A percentile compares a stretch with the other conserved stretches of the same genome.
Evolutionary conservation across 2,888 invertebrate species (phyloP).

Genomic region (Platycheirus rosarum): DNA sequence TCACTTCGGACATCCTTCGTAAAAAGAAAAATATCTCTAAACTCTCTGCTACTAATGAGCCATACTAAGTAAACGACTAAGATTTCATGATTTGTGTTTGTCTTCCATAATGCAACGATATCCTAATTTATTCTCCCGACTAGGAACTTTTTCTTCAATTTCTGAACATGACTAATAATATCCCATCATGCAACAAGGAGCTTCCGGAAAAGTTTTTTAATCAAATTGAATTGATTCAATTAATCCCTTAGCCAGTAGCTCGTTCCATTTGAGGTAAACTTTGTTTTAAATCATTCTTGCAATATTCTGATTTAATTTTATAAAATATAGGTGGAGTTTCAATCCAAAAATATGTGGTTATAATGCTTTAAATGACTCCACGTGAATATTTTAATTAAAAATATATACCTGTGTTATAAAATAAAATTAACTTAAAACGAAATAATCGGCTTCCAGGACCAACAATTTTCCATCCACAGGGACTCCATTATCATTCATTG

Average conservation of each 20-base stretch:
- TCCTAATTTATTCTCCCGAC: conserved; percentile 68
- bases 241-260: conserved; percentile 14
- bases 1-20: no score
- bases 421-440: conserved; percentile 17
- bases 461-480: background rate
- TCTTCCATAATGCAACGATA: conserved; percentile 22
- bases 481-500: conserved; percentile 64
- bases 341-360: conserved; percentile 54
- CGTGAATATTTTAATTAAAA: conserved; percentile 58
- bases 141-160: conserved; percentile 54
- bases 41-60: conserved; percentile 49
- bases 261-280: conserved; percentile 17
- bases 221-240: conserved; percentile 73
- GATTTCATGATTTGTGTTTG: conserved; percentile 42
- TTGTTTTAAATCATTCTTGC: conserved; percentile 24
- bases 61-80: conserved; percentile 54
- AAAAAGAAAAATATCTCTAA: conserved; percentile 26
- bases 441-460: conserved; percentile 6
- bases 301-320: background rate
- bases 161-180: conserved; percentile 43
- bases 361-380: conserved; percentile 63
- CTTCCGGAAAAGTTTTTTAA: conserved; percentile 60
- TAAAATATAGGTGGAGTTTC: background rate
- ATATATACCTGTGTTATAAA: conserved; percentile 15
- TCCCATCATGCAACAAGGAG: conserved; percentile 2